Base-by-base conservation (phyloP, 2,113 vertebrate genomes). In the Morone chrysops region DNA sequence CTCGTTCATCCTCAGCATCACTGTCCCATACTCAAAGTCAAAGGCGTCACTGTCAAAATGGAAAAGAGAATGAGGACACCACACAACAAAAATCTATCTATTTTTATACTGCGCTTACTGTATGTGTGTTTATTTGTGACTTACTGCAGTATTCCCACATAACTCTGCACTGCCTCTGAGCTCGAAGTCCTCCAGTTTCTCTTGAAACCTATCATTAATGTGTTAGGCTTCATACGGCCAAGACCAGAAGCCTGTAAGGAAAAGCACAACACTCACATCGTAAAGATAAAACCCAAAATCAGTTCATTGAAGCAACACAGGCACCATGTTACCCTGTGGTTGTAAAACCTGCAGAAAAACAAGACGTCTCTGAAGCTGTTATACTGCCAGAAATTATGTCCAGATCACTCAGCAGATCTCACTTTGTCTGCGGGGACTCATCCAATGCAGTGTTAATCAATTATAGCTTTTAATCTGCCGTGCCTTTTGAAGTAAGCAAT, bases 171-270 rank as follows among this genome's bases (percentile, higher is more conserved):
- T 71, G 96, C 95, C 1, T 68, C 82, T 51, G 76, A 72, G 67
- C 93, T 84, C 17, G 94, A 87, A 43, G 84, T 96, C 91, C 93
- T 97, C 98, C 98, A 99, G 87, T 97, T 96, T 80, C 82, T 96
- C 93, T 99, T 99, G 91, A 99, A 99, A 75, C 98, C 98, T 3
- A 99, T 91, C 94, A 99, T 97, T 77, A 99, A 82, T 31, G 93
- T 99, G 82, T 99, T 99, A 12, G 98, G 98, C 89, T 95, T 99
- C 95, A 99, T 96, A 83, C 97, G 96, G 14, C 98, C 98, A 63
- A 99, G 95, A 87, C 98, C 98, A 0, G 97, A 96, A 51, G 96
- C 96, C 98, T 99, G 62, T 22, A 41, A 56, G 25, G 45, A 70
- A 78, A 79, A 62, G 57, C 14, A 75, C 3, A 2, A n/a, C 25